A percentile compares a stretch with the other conserved stretches of the same genome.
phyloP scores from a whole-genome alignment of 2,797 vertebrate genomes.

The Lithobates sylvaticus region DNA sequence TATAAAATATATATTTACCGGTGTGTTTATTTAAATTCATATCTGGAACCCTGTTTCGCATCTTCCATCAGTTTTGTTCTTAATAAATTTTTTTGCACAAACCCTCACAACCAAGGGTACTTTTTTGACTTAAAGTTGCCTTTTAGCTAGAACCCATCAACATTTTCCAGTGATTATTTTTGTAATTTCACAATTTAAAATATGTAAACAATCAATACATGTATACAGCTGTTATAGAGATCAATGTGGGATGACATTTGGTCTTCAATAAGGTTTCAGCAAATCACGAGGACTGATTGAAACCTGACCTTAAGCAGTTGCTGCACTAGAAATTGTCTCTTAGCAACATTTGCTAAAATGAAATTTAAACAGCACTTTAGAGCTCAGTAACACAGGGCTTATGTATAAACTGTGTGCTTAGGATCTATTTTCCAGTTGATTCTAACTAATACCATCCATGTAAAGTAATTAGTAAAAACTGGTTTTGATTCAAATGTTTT shows the following conservation, averaged over 20 bases:
- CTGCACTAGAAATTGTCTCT: conserved; percentile 72
- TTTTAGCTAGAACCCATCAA: neutral
- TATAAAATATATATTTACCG: too few relatives aligned
- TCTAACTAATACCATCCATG: conserved; percentile 49
- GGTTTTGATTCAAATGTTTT: conserved; percentile 53
- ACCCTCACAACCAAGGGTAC: too few relatives aligned
- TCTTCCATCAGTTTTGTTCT: too few relatives aligned
- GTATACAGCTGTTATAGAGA: conserved; percentile 16
- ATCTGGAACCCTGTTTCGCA: too few relatives aligned
- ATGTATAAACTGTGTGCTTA: conserved; percentile 60
- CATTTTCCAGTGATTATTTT: neutral
- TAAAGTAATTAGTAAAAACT: conserved; percentile 49
- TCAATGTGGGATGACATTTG: conserved; percentile 69
- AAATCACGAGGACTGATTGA: conserved; percentile 63
- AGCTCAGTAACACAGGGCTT: conserved; percentile 61
- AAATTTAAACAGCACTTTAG: conserved; percentile 65
- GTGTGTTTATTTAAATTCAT: too few relatives aligned
- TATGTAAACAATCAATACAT: conserved; percentile 55
- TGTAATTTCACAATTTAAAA: conserved; percentile 26
- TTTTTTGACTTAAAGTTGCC: neutral
- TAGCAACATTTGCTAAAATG: conserved; percentile 78
- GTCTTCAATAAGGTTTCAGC: conserved; percentile 67
- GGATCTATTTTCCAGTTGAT: conserved; percentile 36
- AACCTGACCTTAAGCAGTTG: conserved; percentile 73
- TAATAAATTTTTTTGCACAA: too few relatives aligned